Percentiles rank a stretch among this genome's conserved stretches.
Conservation (phyloP, 2,113 vertebrate genomes). For the Pterocles burchelli region DNA sequence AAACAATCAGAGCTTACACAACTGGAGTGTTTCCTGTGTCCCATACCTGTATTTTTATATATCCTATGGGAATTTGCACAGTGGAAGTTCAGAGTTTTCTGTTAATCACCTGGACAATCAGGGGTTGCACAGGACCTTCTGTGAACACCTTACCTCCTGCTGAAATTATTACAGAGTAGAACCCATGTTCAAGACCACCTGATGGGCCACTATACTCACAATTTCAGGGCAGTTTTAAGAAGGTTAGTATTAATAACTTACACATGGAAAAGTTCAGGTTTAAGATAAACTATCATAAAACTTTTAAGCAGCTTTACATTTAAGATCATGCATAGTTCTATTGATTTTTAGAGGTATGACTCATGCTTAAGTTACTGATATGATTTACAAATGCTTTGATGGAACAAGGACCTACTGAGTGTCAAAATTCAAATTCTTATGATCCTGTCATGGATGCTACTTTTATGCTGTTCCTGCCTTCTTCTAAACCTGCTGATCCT, state of each 20-base stretch:
- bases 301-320: not conserved
- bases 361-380: not conserved
- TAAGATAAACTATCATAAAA: not conserved
- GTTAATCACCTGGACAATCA: not conserved
- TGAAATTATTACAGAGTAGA: not conserved
- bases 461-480: not conserved
- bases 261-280: not conserved
- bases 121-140: not conserved
- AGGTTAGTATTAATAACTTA: not conserved
- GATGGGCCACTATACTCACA: not conserved
- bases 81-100: not conserved
- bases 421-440: not conserved
- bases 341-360: not conserved
- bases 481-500: not conserved
- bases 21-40: not conserved
- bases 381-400: not conserved
- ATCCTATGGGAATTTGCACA: not conserved
- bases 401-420: not conserved
- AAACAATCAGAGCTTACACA: not conserved
- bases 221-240: not conserved
- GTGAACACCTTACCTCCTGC: not conserved
- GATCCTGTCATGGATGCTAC: not conserved
- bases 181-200: not conserved
- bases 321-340: not conserved
- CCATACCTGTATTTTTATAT: not conserved